These are phyloP conservation scores for Poecile montanus DNA, from an alignment of 2,797 vertebrate species.

Conservation along the genomic window DNA sequence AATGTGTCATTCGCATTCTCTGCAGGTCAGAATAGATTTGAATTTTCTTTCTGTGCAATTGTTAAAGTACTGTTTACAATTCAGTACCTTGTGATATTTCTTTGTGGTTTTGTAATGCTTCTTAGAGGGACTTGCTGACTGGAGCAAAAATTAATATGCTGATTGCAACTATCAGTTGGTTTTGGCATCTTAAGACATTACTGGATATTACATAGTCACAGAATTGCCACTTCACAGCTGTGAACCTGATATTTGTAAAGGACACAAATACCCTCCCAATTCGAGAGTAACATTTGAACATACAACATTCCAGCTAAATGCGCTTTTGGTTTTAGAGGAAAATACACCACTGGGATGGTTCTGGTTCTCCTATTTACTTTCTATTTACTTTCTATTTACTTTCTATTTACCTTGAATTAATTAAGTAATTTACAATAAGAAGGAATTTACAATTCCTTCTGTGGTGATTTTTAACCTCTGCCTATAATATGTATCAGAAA, in stretches of 20 bases:
- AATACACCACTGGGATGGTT: background rate
- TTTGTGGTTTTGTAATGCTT: background rate
- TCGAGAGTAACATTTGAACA: background rate
- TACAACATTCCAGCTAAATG: background rate
- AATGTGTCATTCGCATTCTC: background rate
- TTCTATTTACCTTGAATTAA: background rate
- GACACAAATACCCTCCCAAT: fast-evolving
- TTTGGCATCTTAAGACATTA: background rate
- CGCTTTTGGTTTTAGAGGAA: background rate
- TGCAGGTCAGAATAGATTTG: background rate
- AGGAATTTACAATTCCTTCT: too few species aligned
- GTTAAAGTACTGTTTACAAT: background rate
- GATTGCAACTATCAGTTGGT: background rate
- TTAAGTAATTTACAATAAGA: background rate
- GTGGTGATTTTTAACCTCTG: background rate
- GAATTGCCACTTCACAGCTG: background rate
- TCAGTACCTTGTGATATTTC: background rate
- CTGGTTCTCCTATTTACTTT: background rate
- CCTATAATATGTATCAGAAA: background rate
- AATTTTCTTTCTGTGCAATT: background rate
- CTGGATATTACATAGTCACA: background rate
- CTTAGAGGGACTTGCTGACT: background rate
- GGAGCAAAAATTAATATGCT: background rate
- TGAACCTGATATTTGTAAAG: background rate
- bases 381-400: background rate